phyloP scores from a whole-genome alignment of 2,113 vertebrate genomes.

The Colius striatus region DNA sequence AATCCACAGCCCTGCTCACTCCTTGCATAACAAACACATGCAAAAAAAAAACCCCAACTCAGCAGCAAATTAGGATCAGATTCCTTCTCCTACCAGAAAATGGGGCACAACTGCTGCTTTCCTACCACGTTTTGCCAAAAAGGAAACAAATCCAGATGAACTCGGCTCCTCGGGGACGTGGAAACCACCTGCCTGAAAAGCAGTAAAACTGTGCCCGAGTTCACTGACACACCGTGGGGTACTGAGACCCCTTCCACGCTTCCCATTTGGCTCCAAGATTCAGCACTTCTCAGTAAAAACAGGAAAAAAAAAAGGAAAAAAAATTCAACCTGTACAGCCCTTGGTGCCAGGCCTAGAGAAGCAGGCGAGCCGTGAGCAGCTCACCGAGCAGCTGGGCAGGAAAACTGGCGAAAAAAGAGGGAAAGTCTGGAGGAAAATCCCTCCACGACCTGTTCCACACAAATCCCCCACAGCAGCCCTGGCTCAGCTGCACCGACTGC shows the following conservation, averaged over 20 bases:
- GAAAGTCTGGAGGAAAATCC: not conserved
- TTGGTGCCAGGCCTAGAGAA: not conserved
- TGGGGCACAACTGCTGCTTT: not conserved
- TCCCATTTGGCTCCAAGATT: not conserved
- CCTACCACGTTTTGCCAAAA: not conserved
- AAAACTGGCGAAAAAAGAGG: rapidly evolving
- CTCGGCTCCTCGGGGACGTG: rapidly evolving
- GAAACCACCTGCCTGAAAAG: slow-evolving; percentile 20
- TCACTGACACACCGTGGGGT: not conserved
- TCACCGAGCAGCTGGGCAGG: not conserved
- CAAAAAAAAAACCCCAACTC: not conserved
- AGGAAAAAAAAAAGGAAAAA: not conserved
- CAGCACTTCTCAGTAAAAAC: not conserved
- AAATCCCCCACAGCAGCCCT: rapidly evolving
- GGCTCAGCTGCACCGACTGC: not conserved
- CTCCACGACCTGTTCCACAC: rapidly evolving
- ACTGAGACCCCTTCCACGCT: not conserved
- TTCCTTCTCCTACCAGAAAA: not conserved
- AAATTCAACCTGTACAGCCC: not conserved
- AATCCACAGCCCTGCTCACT: not conserved
- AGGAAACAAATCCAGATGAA: slow-evolving; percentile 10
- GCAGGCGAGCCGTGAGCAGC: rapidly evolving
- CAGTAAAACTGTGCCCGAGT: rapidly evolving
- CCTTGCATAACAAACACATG: not conserved
- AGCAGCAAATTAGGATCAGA: not conserved